phyloP scores from a whole-genome alignment of 1,140 invertebrate species.

The Drosophila tristis region DNA sequence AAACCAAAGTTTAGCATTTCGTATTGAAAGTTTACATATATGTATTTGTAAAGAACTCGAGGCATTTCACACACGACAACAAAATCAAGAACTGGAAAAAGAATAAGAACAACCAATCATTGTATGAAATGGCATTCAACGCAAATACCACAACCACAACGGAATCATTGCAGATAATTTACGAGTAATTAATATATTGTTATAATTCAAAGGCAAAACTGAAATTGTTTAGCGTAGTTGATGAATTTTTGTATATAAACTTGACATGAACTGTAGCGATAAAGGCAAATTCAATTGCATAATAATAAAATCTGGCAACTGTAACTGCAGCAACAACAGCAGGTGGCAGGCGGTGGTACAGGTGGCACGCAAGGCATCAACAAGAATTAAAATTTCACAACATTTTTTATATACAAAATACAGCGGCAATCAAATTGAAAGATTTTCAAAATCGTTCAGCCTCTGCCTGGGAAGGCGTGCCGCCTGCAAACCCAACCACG shows the following conservation, averaged over 20 bases:
- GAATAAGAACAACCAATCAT: conserved; percentile 56
- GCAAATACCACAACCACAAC: conserved; percentile 45
- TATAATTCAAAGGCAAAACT: conserved; percentile 70
- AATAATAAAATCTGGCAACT: conserved; percentile 40
- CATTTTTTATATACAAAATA: conserved; percentile 56
- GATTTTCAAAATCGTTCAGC: conserved; percentile 77
- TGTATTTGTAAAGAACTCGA: conserved; percentile 70
- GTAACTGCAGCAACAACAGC: conserved; percentile 20
- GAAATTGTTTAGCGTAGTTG: conserved; percentile 81
- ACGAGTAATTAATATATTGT: conserved; percentile 70
- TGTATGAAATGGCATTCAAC: conserved; percentile 79
- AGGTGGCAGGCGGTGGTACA: conserved; percentile 21
- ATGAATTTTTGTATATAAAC: conserved; percentile 79
- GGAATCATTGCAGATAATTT: conserved; percentile 61
- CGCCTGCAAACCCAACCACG: conserved; percentile 1
- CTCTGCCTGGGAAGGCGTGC: conserved; percentile 56
- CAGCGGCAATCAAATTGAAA: conserved; percentile 76
- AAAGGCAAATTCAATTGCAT: conserved; percentile 70
- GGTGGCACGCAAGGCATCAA: conserved; percentile 48
- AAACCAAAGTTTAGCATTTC: conserved; percentile 82
- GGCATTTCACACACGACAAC: conserved; percentile 46
- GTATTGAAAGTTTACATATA: conserved; percentile 59
- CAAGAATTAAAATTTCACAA: conserved; percentile 44
- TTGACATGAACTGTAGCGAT: conserved; percentile 77
- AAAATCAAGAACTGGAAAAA: conserved; percentile 12